Base-by-base conservation (phyloP, 2,888 invertebrate genomes). In the Eucera pruinosa region DNA sequence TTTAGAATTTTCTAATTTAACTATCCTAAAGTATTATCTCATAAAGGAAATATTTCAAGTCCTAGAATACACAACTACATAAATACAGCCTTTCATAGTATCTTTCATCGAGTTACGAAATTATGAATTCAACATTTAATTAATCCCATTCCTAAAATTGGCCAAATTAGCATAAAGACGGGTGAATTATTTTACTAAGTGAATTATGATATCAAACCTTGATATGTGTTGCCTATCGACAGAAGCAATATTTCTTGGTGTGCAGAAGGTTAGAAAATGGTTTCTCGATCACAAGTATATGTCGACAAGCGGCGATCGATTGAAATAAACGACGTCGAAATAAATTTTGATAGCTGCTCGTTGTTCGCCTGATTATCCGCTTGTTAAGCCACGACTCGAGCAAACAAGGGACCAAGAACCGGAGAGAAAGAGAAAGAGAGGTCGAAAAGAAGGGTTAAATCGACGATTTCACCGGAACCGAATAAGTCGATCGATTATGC, bases 401-500 rank as follows among this genome's bases (percentile, higher is more conserved):
- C 20, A 18, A 48, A 47, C 15, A 41, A 54, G 65, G 23, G 36
- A 11, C 9, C 33, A 30, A 39, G n/a, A 27, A 20, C 15, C 0
- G 47, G 15, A 13, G 54, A 15, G 2, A 0, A 52, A 47, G 33
- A 39, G 48, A 9, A 4, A 33, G 43, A 13, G 54, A 23, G 23
- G 20, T 30, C 47, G 41, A 27, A 33, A 9, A 18, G 25, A 30
- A n/a, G 45, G 70, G 73, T 83, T 85, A 81, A 84, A 82, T 82
- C 81, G 77, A 72, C 79, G 84, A 80, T 84, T 80, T 80, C 83
- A 80, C 79, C 79, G 79, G 82, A 82, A 84, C 77, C 74, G 79
- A 84, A 78, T 76, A 76, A 82, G 84, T 83, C 77, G 82, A 83
- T 84, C 86, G 84, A 82, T 85, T 80, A 84, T 82, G 80, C 65